phyloP scores from a whole-genome alignment of 2,888 invertebrate genomes.

The Cheilosia urbana region DNA sequence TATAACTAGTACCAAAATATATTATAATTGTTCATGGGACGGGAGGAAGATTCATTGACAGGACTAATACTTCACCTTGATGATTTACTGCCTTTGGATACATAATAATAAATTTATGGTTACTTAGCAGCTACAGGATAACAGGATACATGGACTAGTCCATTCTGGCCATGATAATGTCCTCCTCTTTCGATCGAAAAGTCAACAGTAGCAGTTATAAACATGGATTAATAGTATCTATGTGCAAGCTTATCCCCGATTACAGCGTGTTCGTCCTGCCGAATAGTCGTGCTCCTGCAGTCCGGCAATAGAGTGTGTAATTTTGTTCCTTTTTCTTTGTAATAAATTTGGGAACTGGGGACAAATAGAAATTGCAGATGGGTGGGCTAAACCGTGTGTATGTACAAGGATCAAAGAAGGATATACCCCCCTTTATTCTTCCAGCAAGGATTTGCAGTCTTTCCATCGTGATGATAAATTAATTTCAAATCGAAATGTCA shows the following conservation, averaged over 20 bases:
- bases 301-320: background rate
- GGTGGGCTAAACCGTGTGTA: background rate
- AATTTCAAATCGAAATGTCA: slow-evolving; percentile 56
- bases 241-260: slow-evolving; percentile 2
- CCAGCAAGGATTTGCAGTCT: slow-evolving; percentile 1
- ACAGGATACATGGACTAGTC: slow-evolving; percentile 1
- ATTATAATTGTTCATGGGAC: slow-evolving; percentile 1
- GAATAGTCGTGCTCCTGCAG: background rate
- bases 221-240: slow-evolving; percentile 28
- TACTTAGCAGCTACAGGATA: background rate
- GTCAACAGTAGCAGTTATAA: slow-evolving; percentile 38
- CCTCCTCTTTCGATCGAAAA: slow-evolving; percentile 1
- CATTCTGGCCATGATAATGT: background rate
- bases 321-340: background rate
- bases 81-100: slow-evolving; percentile 29
- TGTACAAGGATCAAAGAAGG: slow-evolving; percentile 17
- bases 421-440: slow-evolving; percentile 8
- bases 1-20: background rate
- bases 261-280: too few species aligned
- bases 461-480: slow-evolving; percentile 39
- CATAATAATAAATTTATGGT: slow-evolving; percentile 5
- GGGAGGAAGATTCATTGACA: background rate
- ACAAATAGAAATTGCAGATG: slow-evolving; percentile 14
- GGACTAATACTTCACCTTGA: slow-evolving; percentile 27
- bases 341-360: slow-evolving; percentile 14